Evolutionary conservation across 1,140 invertebrate species (phyloP).

Genomic region (Leptopilina clavipes): DNA sequence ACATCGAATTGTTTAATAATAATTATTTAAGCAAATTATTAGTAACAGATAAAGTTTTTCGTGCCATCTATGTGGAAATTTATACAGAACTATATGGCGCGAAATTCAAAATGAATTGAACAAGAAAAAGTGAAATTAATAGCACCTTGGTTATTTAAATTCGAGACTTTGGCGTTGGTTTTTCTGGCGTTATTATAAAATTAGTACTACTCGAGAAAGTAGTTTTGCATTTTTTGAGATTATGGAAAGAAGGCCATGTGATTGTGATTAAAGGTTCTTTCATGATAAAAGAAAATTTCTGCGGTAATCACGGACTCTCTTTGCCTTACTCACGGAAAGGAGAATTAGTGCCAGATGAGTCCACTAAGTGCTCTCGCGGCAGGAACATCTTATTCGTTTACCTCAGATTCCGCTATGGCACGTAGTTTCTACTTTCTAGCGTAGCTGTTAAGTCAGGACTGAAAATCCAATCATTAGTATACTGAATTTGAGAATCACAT

Average conservation of each 20-base stretch:
- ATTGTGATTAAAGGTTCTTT: conserved; percentile 16
- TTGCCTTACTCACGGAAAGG: background rate
- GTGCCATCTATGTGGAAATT: too few species aligned
- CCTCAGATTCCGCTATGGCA: background rate
- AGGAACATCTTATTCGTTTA: conserved; percentile 30
- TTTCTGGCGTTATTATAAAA: too few species aligned
- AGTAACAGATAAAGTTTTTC: too few species aligned
- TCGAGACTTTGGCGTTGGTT: too few species aligned
- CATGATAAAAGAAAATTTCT: conserved; percentile 10
- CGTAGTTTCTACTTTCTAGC: background rate
- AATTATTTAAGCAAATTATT: too few species aligned
- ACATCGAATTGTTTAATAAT: too few species aligned
- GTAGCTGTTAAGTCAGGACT: background rate
- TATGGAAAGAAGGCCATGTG: background rate
- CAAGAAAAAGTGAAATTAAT: too few species aligned
- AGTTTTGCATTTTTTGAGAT: background rate
- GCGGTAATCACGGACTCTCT: conserved; percentile 10
- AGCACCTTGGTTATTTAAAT: too few species aligned
- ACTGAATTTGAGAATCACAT: background rate
- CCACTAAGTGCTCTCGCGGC: conserved; percentile 29
- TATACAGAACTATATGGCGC: too few species aligned
- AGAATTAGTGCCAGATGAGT: conserved; percentile 33
- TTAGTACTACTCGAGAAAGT: too few species aligned
- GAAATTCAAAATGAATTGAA: too few species aligned
- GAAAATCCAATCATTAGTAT: conserved; percentile 13